Conservation (phyloP, 2,888 invertebrate genomes). For the Lepetodrilus schrolli region DNA sequence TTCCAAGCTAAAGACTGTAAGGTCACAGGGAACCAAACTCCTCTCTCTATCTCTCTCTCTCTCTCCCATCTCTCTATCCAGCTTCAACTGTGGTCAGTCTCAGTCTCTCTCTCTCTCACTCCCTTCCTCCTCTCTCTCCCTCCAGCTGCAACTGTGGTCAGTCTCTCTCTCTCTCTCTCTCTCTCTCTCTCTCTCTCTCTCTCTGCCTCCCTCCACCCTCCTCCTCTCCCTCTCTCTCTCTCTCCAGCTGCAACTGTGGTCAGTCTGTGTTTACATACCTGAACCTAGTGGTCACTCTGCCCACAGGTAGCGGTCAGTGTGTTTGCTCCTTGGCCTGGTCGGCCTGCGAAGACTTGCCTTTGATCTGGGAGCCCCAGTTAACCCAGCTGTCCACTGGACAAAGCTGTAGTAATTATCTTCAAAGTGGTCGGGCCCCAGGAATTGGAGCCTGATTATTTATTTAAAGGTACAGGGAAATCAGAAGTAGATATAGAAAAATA, state of each 20-base stretch:
- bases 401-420: constrained; percentile 3
- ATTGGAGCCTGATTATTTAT: neutral
- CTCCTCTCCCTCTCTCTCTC: neutral
- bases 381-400: neutral
- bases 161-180: neutral
- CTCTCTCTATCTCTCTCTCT: too few species aligned
- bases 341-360: neutral
- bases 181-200: neutral
- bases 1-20: too few species aligned
- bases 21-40: too few species aligned
- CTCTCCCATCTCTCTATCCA: neutral
- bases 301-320: constrained; percentile 2
- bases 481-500: constrained; percentile 12
- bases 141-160: neutral
- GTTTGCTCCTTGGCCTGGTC: neutral
- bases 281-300: neutral
- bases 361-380: neutral
- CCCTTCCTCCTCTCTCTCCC: neutral
- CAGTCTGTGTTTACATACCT: neutral
- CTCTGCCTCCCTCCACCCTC: neutral
- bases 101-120: neutral
- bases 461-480: constrained; percentile 19
- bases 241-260: neutral
- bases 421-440: neutral
- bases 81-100: neutral